Evolutionary conservation across 2,888 invertebrate genomes (phyloP), one percentile per base, ranked within the genome.

Genomic region (Protodeltote pygarga): DNA sequence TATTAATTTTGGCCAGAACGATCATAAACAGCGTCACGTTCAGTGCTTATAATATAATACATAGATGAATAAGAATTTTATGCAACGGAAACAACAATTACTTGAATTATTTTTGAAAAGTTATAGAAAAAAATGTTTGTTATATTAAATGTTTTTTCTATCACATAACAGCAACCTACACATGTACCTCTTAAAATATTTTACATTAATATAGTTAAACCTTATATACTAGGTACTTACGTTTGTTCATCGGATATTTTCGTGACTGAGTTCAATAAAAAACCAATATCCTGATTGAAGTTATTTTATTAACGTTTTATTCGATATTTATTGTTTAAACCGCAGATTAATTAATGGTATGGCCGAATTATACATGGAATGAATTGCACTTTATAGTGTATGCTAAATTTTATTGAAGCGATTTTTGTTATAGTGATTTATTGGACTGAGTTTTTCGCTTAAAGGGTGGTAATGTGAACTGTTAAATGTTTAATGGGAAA

Each of bases 181-280:
- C n/a, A n/a, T n/a, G n/a, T n/a, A n/a, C n/a, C n/a, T n/a, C n/a
- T n/a, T n/a, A n/a, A n/a, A n/a, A n/a, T n/a, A n/a, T n/a, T n/a
- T n/a, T n/a, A n/a, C n/a, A n/a, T n/a, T n/a, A n/a, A n/a, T n/a
- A 15, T 10, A 10, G 20, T 41, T 51, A 27, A 48, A 59, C 59
- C 23, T 46, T 31, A 6, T 38, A 44, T 21, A 23, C 29, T 37
- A 28, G 48, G 32, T 48, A 53, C 44, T 44, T 53, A 40, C 11
- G 24, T 21, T 16, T 54, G 54, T 54, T 21, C 44, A 63, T 51
- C 35, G 17, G 48, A 55, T 52, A 58, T 58, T 46, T 39, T 60
- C 71, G 71, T 71, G 71, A 71, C 65, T 65, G 6, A 6, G 4
- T 35, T 25, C 54, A 54, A 71, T 71, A 65, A 70, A 67, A 42